Base-by-base conservation (phyloP, 2,113 vertebrate species). In the Danionella cerebrum region DNA sequence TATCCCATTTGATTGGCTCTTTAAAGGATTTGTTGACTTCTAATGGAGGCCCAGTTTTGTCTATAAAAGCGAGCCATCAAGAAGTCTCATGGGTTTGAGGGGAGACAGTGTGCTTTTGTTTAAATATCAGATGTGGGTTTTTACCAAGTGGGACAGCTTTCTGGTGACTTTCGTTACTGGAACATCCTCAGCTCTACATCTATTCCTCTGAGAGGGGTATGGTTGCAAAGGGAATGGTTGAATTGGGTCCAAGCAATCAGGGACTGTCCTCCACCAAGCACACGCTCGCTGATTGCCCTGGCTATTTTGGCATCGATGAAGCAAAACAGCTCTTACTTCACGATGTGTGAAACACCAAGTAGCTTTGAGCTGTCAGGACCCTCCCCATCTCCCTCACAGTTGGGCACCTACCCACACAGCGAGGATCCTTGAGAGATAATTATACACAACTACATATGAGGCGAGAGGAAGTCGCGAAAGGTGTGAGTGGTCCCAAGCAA, bases 341-440 rank as follows among this genome's bases (percentile, higher is more conserved):
- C 13, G 25, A 50, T 57, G 29, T 47, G 47, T 18, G 47, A 51
- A 48, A 55, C 39, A 41, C 11, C 41, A 29, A 39, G 24, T 57
- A 48, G 48, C 12, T 5, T 12, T 24, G 50, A 60, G 70, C 60
- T 72, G 66, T 72, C 65, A 69, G 31, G 65, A 29, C 60, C 54
- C 51, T 67, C 68, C 44, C 14, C 36, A 47, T 67, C 33, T 57
- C 18, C 44, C 29, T 58, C 14, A 35, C 55, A 58, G 52, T 59
- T 45, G 33, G 50, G 64, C 41, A 42, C 55, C 54, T 50, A 60
- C 69, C 70, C 31, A 45, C 52, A 51, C 55, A 62, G 73, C 50
- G 35, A 19, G 41, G 66, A 52, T 50, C 24, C 45, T 60, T 57
- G 66, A 48, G 66, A 76, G 66, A 76, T 76, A 66, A 76, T 76